These are phyloP conservation scores for Tachina fera DNA, from an alignment of 2,888 invertebrate species.

Conservation along the genomic window DNA sequence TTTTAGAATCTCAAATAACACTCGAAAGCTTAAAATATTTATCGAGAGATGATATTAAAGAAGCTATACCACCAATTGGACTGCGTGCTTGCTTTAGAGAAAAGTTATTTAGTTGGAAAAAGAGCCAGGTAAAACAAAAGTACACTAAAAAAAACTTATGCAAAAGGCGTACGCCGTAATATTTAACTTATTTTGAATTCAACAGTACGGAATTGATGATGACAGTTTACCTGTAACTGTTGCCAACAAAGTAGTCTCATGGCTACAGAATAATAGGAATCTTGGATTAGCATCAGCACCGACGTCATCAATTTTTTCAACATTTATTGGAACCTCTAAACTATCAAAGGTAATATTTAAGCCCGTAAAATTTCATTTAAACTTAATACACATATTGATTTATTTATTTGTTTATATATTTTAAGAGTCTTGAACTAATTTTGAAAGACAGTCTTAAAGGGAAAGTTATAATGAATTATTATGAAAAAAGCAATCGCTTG, in stretches of 20 bases:
- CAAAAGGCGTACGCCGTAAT: too few species aligned
- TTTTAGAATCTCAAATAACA: constrained; percentile 40
- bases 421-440: constrained; percentile 24
- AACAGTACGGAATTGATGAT: constrained; percentile 29
- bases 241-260: constrained; percentile 42
- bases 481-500: constrained; percentile 17
- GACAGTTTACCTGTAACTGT: constrained; percentile 34
- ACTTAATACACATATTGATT: neutral
- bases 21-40: constrained; percentile 24
- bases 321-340: constrained; percentile 21
- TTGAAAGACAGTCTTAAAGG: constrained; percentile 32
- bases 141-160: neutral
- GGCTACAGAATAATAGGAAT: constrained; percentile 40
- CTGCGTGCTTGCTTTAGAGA: constrained; percentile 24
- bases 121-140: constrained; percentile 6
- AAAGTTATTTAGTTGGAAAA: constrained; percentile 27
- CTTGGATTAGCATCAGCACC: constrained; percentile 17
- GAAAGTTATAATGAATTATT: constrained; percentile 22
- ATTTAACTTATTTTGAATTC: neutral
- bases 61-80: constrained; percentile 40
- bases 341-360: constrained; percentile 43
- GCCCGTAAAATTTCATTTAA: neutral
- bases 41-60: constrained; percentile 26
- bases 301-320: constrained; percentile 21
- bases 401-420: neutral